Evolutionary conservation across 2,113 vertebrate species (phyloP), one percentile per base, ranked within the genome.

Genomic region (Galbula dea): DNA sequence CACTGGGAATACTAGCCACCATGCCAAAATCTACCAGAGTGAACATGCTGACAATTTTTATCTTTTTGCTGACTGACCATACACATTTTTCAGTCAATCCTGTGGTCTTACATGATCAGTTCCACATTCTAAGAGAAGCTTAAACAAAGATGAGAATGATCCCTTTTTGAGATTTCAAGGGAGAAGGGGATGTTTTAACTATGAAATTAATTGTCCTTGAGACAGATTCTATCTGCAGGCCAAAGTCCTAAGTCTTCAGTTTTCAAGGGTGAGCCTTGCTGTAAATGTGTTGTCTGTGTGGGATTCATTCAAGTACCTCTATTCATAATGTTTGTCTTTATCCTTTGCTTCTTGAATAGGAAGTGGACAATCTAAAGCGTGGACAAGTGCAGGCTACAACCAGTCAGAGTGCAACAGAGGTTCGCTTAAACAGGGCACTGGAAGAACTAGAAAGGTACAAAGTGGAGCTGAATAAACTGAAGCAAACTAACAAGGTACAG

Each of bases 401-500:
- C 41, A 95, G 80, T 75, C 98, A 99, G 69, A 97, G 96, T 84
- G 97, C 98, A 4, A 97, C 93, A 24, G 98, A 99, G 88, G 98
- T 99, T 59, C 98, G 99, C 57, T 96, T 99, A 91, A 99, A 99
- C 94, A 98, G 99, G 97, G 99, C 99, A 48, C 95, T 99, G 76
- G 99, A 99, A 96, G 99, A 99, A 90, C 98, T 96, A 39, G 98
- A 99, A 72, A 98, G 84, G 84, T 96, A 98, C 41, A 99, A 99
- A 97, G 81, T 83, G 48, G 98, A 99, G 81, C 97, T 99, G 54
- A 98, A 92, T 93, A 98, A 98, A 96, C 91, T 98, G 83, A 98
- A 98, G 90, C 99, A 99, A 91, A 98, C 76, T 67, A 98, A 97
- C 93, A 99, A 98, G 98, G 99, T 99, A 96, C 39, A 52, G n/a